A percentile compares a stretch with the other conserved stretches of the same genome.
Evolutionary conservation across 2,888 invertebrate genomes (phyloP).

Genomic region (Netelia inedita): DNA sequence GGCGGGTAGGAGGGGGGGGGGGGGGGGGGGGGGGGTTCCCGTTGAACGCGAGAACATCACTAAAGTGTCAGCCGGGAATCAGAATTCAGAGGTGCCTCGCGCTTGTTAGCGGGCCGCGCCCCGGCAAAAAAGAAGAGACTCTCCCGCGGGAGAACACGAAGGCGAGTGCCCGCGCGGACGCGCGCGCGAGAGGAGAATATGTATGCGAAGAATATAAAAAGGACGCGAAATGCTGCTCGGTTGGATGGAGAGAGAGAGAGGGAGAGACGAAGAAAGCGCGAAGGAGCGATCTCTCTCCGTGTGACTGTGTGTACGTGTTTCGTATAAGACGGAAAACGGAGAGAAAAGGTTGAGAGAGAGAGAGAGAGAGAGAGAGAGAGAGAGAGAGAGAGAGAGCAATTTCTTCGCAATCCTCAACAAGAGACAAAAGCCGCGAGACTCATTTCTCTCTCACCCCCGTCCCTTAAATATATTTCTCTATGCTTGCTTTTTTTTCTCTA

Average conservation of each 20-base stretch:
- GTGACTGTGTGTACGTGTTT: neutral
- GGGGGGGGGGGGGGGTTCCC: constrained; percentile 72
- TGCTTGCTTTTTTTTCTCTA: constrained; percentile 63
- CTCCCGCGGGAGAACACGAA: constrained; percentile 74
- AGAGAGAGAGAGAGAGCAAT: constrained; percentile 31
- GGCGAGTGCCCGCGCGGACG: constrained; percentile 63
- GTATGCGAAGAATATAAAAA: constrained; percentile 53
- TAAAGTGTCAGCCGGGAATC: constrained; percentile 85
- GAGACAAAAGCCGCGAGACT: constrained; percentile 62
- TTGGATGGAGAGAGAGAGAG: neutral
- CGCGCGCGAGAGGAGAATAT: constrained; percentile 65
- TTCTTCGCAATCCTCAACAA: constrained; percentile 45
- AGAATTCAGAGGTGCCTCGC: constrained; percentile 83
- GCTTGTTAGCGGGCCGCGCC: constrained; percentile 82
- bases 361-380: constrained; percentile 4
- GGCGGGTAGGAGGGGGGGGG: no score
- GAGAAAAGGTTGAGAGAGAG: constrained; percentile 5
- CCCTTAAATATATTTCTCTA: constrained; percentile 64
- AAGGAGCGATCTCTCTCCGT: constrained; percentile 17
- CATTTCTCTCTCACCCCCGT: constrained; percentile 53
- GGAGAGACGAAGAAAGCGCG: constrained; percentile 45
- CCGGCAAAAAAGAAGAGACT: constrained; percentile 80
- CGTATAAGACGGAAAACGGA: constrained; percentile 1
- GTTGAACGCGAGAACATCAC: constrained; percentile 79
- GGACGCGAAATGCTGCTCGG: constrained; percentile 32